These are phyloP conservation scores for Thereva nobilitata DNA, from an alignment of 2,888 invertebrate species.

Conservation along the genomic window DNA sequence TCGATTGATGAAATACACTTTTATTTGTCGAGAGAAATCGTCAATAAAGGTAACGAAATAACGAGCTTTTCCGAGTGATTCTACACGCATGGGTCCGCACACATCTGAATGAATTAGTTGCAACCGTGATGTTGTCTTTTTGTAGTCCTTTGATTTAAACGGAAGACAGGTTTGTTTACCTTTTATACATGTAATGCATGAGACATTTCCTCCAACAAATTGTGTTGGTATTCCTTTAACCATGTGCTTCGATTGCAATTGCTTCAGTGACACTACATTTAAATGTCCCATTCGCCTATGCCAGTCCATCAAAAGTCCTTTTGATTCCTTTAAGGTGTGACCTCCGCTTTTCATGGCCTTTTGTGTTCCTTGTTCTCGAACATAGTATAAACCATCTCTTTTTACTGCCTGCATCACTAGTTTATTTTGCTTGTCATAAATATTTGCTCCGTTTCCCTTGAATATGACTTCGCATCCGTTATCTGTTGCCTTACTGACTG, in stretches of 20 bases:
- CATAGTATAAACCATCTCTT: neutral
- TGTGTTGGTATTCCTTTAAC: slow-evolving; percentile 19
- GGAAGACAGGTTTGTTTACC: slow-evolving; percentile 27
- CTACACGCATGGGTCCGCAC: slow-evolving; percentile 36
- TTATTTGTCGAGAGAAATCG: slow-evolving; percentile 4
- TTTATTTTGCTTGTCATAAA: neutral
- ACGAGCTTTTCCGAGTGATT: slow-evolving; percentile 33
- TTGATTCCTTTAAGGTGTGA: slow-evolving; percentile 22
- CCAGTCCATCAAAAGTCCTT: neutral
- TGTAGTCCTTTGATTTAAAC: slow-evolving; percentile 19
- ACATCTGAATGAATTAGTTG: slow-evolving; percentile 41
- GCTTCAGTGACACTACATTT: no score
- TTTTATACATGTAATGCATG: slow-evolving; percentile 22
- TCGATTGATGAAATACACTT: slow-evolving; percentile 32
- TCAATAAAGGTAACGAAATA: slow-evolving; percentile 35
- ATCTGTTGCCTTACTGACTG: slow-evolving; percentile 25
- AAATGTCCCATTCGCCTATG: no score
- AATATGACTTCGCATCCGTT: no score
- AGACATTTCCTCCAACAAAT: slow-evolving; percentile 9
- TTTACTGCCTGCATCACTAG: slow-evolving; percentile 10
- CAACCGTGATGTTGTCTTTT: slow-evolving; percentile 11
- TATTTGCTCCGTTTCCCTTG: no score
- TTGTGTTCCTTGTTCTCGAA: neutral
- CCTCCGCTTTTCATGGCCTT: slow-evolving; percentile 28
- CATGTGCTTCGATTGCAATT: slow-evolving; percentile 27